These are phyloP conservation scores for Magallana gigas DNA, from an alignment of 1,140 invertebrate genomes.

Conservation along the genomic window DNA sequence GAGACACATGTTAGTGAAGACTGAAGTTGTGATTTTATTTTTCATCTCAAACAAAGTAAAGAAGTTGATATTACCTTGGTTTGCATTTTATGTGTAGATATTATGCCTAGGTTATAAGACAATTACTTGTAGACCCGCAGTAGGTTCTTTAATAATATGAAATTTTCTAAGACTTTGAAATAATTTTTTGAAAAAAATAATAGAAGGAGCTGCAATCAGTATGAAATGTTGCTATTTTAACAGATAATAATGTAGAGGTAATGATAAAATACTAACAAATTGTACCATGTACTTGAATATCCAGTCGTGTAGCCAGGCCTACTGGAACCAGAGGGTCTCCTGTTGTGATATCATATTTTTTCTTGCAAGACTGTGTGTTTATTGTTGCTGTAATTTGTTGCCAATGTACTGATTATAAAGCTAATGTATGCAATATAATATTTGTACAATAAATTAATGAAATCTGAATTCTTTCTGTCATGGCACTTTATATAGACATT, in stretches of 20 bases:
- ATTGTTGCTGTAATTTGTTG: constrained; percentile 32
- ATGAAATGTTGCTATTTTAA: no score
- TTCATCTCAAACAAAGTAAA: not conserved
- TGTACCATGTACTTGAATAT: not conserved
- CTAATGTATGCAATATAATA: constrained; percentile 38
- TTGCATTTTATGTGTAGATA: not conserved
- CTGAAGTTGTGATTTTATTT: constrained; percentile 12
- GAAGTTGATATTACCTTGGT: not conserved
- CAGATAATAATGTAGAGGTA: not conserved
- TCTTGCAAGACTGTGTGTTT: constrained; percentile 19
- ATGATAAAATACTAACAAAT: not conserved
- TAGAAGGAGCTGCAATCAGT: no score
- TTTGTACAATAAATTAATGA: constrained; percentile 37
- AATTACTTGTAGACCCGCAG: not conserved
- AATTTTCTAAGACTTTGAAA: not conserved
- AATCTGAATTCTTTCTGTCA: constrained; percentile 24
- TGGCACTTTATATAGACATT: constrained; percentile 24
- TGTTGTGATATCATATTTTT: constrained; percentile 29
- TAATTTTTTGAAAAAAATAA: not conserved
- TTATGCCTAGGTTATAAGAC: not conserved
- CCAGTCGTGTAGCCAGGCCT: constrained; percentile 13
- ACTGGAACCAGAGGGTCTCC: not conserved
- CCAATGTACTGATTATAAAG: constrained; percentile 30
- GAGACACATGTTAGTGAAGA: not conserved
- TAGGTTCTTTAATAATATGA: not conserved